These are phyloP conservation scores for Periphyllus acericola DNA, from an alignment of 2,888 invertebrate species.

Conservation along the genomic window DNA sequence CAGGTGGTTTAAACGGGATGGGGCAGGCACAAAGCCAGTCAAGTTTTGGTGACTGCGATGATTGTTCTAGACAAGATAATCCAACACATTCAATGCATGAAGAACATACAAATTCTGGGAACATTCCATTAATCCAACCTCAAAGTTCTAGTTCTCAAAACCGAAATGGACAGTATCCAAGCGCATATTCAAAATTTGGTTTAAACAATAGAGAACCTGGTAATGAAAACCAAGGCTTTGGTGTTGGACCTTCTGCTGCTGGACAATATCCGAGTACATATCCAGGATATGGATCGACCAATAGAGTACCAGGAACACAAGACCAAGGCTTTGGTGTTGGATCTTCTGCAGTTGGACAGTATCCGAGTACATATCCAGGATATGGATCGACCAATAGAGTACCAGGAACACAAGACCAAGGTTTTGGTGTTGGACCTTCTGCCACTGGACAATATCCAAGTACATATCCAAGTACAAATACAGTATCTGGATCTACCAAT, in stretches of 20 bases:
- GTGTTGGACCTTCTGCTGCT: neutral
- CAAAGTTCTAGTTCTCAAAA: neutral
- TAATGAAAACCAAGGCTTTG: slow-evolving; percentile 22
- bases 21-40: slow-evolving; percentile 90
- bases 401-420: slow-evolving; percentile 47
- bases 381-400: slow-evolving; percentile 14
- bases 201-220: slow-evolving; percentile 6
- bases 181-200: neutral
- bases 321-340: neutral
- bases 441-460: neutral
- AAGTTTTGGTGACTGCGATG: slow-evolving; percentile 76
- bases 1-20: slow-evolving; percentile 85
- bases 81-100: slow-evolving; percentile 10
- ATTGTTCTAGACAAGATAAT: slow-evolving; percentile 68
- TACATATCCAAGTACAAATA: neutral
- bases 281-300: neutral
- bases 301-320: neutral
- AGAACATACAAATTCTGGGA: neutral
- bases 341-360: neutral
- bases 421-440: neutral
- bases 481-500: neutral
- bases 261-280: neutral
- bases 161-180: neutral
- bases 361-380: neutral
- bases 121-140: neutral